Evolutionary conservation across 92 coral and sea anemone genomes (phyloP).

Genomic region (Paramuricea clavata): DNA sequence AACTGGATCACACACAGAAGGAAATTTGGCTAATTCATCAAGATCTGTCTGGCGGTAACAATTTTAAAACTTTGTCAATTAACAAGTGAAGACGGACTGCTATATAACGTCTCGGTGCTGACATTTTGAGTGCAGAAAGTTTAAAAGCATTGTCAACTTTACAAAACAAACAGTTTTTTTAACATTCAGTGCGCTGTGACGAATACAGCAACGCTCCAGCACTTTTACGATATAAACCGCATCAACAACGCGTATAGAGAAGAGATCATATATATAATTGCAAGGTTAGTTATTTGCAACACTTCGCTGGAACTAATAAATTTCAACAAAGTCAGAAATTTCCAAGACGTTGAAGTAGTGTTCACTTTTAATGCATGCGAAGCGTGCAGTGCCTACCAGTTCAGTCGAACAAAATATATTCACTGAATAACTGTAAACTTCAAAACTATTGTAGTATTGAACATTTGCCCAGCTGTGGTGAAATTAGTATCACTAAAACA

Average conservation of each 20-base stretch:
- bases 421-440: not conserved
- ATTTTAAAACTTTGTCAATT: not conserved
- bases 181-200: conserved; percentile 8
- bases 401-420: too few species aligned
- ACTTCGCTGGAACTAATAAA: not conserved
- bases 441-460: not conserved
- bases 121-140: not conserved
- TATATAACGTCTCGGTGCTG: not conserved
- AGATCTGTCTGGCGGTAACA: not conserved
- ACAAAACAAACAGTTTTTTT: not conserved
- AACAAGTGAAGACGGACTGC: not conserved
- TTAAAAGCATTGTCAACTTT: not conserved
- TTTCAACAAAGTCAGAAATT: not conserved
- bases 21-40: not conserved
- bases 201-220: not conserved
- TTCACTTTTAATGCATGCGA: too few species aligned
- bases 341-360: too few species aligned
- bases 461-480: not conserved
- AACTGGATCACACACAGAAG: not conserved
- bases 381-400: too few species aligned
- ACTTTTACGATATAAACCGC: not conserved
- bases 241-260: not conserved
- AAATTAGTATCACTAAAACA: not conserved
- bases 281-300: not conserved
- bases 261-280: not conserved